phyloP scores from a whole-genome alignment of 2,888 invertebrate species.

The Leucozona laternaria region DNA sequence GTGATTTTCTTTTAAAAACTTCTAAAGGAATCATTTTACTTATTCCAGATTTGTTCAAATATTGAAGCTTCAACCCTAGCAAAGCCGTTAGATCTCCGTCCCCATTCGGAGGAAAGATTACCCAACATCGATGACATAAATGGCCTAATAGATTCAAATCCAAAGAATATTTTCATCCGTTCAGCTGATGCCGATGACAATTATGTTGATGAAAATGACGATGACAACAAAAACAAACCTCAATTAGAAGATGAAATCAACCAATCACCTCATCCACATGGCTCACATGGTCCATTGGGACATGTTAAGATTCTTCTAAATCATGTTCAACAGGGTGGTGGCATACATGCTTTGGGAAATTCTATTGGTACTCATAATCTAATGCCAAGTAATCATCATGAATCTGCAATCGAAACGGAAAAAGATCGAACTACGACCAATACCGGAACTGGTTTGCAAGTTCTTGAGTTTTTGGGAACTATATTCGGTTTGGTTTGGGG shows the following conservation, averaged over 20 bases:
- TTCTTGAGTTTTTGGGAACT: slow-evolving; percentile 80
- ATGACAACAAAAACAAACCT: slow-evolving; percentile 42
- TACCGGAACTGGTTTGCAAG: slow-evolving; percentile 79
- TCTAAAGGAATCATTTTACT: slow-evolving; percentile 10
- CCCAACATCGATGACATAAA: slow-evolving; percentile 41
- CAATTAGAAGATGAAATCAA: slow-evolving; percentile 45
- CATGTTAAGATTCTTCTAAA: slow-evolving; percentile 81
- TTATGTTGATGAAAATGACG: slow-evolving; percentile 46
- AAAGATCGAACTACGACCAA: slow-evolving; percentile 77
- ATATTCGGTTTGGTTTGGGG: slow-evolving; percentile 79
- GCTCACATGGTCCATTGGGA: slow-evolving; percentile 77
- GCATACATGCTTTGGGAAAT: slow-evolving; percentile 35
- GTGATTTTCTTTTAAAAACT: too few relatives aligned
- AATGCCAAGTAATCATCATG: slow-evolving; percentile 30
- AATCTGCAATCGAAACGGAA: slow-evolving; percentile 79
- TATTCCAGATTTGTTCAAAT: slow-evolving; percentile 64
- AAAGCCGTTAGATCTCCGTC: slow-evolving; percentile 2
- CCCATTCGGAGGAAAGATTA: slow-evolving; percentile 13
- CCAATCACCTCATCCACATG: slow-evolving; percentile 56
- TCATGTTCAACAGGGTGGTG: slow-evolving; percentile 79
- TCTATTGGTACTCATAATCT: slow-evolving; percentile 37
- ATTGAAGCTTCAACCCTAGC: slow-evolving; percentile 52
- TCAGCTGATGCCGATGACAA: slow-evolving; percentile 68
- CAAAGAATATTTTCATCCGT: slow-evolving; percentile 49
- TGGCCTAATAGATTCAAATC: background rate